Conservation (phyloP, 2,113 vertebrate genomes). For the Eudorcas thomsonii region DNA sequence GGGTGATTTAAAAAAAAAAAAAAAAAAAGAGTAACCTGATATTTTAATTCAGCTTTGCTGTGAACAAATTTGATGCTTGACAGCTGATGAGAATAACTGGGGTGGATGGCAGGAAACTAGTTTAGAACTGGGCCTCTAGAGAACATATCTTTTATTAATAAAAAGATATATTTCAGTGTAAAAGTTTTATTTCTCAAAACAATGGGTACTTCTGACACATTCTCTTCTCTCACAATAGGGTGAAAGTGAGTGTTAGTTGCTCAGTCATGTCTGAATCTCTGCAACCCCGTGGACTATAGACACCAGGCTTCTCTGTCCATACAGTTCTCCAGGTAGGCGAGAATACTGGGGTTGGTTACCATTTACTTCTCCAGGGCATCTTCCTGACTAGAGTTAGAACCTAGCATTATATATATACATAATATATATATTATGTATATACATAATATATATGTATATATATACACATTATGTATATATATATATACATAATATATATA, state of each 20-base stretch:
- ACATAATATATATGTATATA: too few relatives aligned
- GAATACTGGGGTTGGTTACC: neutral
- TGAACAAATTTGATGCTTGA: neutral
- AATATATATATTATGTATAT: too few relatives aligned
- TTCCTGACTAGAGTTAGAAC: neutral
- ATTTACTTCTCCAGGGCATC: neutral
- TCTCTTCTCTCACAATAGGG: neutral
- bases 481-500: too few relatives aligned
- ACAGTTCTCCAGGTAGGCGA: neutral
- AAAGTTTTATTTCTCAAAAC: neutral
- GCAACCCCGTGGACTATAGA: fast-evolving
- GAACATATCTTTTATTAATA: neutral
- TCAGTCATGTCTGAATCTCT: neutral
- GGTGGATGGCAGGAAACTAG: neutral
- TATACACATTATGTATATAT: too few relatives aligned
- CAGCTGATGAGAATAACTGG: neutral
- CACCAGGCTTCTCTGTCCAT: neutral
- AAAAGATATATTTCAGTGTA: neutral
- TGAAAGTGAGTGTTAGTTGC: neutral
- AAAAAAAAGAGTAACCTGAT: neutral
- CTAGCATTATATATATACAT: neutral
- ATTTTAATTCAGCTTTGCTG: neutral
- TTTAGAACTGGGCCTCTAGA: neutral
- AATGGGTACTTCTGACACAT: neutral
- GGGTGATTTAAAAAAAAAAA: neutral